Evolutionary conservation across 2,797 vertebrate genomes (phyloP), one percentile per base, ranked within the genome.

Genomic region (Rhyacichthys aspro): DNA sequence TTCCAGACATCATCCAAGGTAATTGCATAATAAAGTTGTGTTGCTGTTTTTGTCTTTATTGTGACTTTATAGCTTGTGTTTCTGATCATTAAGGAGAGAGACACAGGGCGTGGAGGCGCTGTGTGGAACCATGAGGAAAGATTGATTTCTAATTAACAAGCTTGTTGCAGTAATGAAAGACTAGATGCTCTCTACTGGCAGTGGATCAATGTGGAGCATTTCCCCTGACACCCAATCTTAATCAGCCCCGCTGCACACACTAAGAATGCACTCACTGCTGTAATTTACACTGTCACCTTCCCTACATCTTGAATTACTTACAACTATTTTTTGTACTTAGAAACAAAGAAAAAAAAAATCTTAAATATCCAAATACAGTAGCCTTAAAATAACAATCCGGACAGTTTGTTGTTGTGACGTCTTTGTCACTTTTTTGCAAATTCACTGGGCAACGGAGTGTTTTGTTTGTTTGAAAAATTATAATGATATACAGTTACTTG

Each of bases 61-160:
- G 28, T 65, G 58, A 58, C 70, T 78, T 54, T 36, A 59, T 66
- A 37, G 72, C 64, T 79, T 72, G 74, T 86, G 70, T 65, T 70
- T 70, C 69, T 63, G 64, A 67, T 73, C 62, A 38, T 72, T 75
- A 75, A 62, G 49, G 70, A 72, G 61, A 76, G 62, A 56, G 58
- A 67, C 45, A 68, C 17, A 15, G 60, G 65, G 68, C 57, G 52
- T 55, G 59, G 49, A 41, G 47, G 45, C 41, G 47, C n/a, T 59
- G 55, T 44, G 76, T 11, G 50, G 50, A 71, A 48, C 50, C 71
- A 59, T 66, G 72, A 17, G 58, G 48, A 70, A 53, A 72, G 76
- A 87, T 83, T 86, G 85, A 86, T 91, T 90, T 90, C 79, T 88
- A 89, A 88, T 91, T 88, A 90, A 87, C 73, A 80, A 74, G 68